A percentile compares a stretch with the other conserved stretches of the same genome.
phyloP scores from a whole-genome alignment of 1,140 invertebrate species.

The Carposina sasakii region DNA sequence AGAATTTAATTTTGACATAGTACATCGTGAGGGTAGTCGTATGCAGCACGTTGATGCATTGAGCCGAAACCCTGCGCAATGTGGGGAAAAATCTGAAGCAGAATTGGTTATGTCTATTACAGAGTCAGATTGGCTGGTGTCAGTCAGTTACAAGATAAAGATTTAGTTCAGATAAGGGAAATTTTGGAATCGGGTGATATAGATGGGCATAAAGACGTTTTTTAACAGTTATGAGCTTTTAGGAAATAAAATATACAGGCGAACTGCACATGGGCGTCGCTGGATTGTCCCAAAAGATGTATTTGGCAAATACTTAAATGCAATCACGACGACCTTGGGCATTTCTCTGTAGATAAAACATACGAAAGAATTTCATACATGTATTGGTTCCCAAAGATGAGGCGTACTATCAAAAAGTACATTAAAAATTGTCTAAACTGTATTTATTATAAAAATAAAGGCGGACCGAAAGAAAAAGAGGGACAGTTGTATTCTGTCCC shows the following conservation, averaged over 20 bases:
- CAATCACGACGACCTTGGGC: neutral
- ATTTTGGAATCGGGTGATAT: neutral
- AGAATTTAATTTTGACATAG: neutral
- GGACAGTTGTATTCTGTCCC: neutral
- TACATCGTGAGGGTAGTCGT: neutral
- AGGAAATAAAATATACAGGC: neutral
- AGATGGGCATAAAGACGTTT: neutral
- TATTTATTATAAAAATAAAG: neutral
- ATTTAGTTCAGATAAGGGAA: neutral
- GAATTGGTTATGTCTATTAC: neutral
- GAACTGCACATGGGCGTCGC: neutral
- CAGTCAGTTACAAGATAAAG: neutral
- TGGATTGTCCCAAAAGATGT: neutral
- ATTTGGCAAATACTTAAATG: neutral
- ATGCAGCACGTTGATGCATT: neutral
- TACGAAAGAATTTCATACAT: neutral
- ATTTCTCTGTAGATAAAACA: constrained; percentile 2
- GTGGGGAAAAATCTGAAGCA: neutral
- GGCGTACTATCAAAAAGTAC: neutral
- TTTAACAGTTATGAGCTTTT: neutral
- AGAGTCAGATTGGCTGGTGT: neutral
- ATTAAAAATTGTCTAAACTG: neutral
- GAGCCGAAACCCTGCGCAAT: neutral
- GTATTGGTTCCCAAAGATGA: neutral
- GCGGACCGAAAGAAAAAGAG: neutral